These are phyloP conservation scores for Enteromius argenteus DNA, from an alignment of 2,797 vertebrate species.

Conservation along the genomic window DNA sequence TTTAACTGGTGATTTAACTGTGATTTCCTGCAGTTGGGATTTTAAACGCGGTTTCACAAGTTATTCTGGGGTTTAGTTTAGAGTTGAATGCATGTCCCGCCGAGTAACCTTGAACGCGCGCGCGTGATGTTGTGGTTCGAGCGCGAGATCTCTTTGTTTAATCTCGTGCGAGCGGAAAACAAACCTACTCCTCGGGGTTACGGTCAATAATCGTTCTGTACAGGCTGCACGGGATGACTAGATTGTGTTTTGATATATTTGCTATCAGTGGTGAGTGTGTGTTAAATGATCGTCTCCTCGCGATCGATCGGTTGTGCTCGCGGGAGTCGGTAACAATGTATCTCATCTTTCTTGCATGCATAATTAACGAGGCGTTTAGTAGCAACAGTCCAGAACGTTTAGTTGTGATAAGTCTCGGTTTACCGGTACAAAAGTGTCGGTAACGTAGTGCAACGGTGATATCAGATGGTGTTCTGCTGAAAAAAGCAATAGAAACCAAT, in stretches of 20 bases:
- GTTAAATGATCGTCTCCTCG: conserved; percentile 30
- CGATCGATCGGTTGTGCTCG: conserved; percentile 52
- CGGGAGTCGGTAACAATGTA: conserved; percentile 38
- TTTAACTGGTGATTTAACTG: neutral
- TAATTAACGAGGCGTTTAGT: conserved; percentile 61
- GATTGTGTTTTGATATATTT: conserved; percentile 25
- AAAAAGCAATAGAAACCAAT: neutral
- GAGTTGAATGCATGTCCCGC: neutral
- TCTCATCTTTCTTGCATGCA: conserved; percentile 48
- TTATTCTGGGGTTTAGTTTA: neutral
- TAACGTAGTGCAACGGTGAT: neutral
- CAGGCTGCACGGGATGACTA: too few relatives aligned
- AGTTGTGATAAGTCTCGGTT: conserved; percentile 63
- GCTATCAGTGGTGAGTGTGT: conserved; percentile 27
- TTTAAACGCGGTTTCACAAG: neutral
- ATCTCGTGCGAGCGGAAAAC: neutral
- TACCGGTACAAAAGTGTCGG: conserved; percentile 18
- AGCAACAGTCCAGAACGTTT: conserved; percentile 64
- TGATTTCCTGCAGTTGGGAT: neutral
- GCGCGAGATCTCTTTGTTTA: conserved; percentile 39
- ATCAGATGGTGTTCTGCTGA: neutral
- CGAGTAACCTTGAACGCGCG: conserved; percentile 57
- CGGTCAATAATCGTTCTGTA: neutral
- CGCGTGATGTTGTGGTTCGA: neutral
- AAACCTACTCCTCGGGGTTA: neutral